A percentile compares a stretch with the other conserved stretches of the same genome.
Conservation (phyloP, 2,888 invertebrate genomes). For the Nemoura dubitans region DNA sequence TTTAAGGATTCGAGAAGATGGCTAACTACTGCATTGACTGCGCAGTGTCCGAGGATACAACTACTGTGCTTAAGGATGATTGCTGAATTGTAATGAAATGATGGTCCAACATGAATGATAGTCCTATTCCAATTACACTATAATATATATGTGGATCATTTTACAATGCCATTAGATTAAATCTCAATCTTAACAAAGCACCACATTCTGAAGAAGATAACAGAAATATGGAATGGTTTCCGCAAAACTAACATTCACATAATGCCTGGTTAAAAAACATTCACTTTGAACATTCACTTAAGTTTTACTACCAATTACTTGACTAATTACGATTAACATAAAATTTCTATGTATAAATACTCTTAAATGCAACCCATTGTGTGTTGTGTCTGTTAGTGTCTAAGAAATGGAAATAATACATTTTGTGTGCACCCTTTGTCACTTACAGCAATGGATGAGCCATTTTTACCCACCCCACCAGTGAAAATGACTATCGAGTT, state of each 20-base stretch:
- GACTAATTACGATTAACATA: conserved; percentile 16
- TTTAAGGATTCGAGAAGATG: neutral
- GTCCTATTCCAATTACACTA: neutral
- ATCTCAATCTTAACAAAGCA: neutral
- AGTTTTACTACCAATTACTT: neutral
- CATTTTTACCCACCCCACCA: conserved; percentile 83
- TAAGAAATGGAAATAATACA: neutral
- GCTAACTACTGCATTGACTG: neutral
- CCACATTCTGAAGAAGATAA: conserved; percentile 14
- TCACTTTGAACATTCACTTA: conserved; percentile 35
- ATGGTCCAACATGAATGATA: neutral
- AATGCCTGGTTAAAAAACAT: conserved; percentile 32
- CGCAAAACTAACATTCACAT: neutral
- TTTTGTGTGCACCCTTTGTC: neutral
- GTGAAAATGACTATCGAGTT: conserved; percentile 73
- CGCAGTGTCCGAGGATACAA: neutral
- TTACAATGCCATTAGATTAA: neutral
- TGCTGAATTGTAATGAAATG: neutral
- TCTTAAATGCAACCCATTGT: conserved; percentile 32
- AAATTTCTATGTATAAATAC: neutral
- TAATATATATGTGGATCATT: neutral
- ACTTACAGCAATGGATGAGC: conserved; percentile 98
- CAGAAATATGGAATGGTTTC: conserved; percentile 14
- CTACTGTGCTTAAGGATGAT: neutral
- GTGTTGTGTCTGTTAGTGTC: conserved; percentile 18